Evolutionary conservation across 1,140 invertebrate genomes (phyloP), one percentile per base, ranked within the genome.

Genomic region (Paracyclopina nana): DNA sequence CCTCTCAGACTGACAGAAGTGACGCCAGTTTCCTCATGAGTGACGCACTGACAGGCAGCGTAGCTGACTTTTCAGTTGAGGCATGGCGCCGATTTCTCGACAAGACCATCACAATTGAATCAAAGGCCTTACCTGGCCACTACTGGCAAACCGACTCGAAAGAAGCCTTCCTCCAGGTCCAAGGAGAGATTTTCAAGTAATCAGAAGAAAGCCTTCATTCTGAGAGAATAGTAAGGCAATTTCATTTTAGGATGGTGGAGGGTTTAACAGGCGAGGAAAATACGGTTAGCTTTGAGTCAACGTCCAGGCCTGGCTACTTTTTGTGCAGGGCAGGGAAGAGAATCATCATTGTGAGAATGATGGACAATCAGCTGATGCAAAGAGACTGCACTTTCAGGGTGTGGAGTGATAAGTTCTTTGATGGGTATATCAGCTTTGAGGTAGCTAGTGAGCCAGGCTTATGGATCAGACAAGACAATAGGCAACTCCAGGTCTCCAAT

Each of bases 261-360:
- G 50, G 50, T 9, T 26, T 52, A 27, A n/a, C 16, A 25, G 50
- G 50, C 1, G 40, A 46, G 16, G 50, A 27, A 50, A 52, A n/a
- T n/a, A n/a, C 50, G 6, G 50, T 52, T 3, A 43, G 38, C 2
- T 52, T 52, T 44, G 50, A 52, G 27, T 52, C 50, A 9, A 43
- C 50, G 11, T 12, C 20, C 14, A 16, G 12, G 2, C 50, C 50
- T 29, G 50, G 50, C 18, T 43, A 52, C 18, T 52, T 24, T 28
- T 22, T 52, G 12, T 12, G 50, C 18, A 43, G 18, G 42, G 14
- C 22, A 27, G 50, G 40, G 5, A 26, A 24, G 1, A 43, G 9
- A 2, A 30, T 52, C 27, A 46, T 20, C n/a, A 26, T 44, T 14
- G 41, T 42, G 26, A 6, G 40, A 26, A 12, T 28, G 12, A 6